Base-by-base conservation (phyloP, 1,140 invertebrate species). In the Pentalonia nigronervosa region DNA sequence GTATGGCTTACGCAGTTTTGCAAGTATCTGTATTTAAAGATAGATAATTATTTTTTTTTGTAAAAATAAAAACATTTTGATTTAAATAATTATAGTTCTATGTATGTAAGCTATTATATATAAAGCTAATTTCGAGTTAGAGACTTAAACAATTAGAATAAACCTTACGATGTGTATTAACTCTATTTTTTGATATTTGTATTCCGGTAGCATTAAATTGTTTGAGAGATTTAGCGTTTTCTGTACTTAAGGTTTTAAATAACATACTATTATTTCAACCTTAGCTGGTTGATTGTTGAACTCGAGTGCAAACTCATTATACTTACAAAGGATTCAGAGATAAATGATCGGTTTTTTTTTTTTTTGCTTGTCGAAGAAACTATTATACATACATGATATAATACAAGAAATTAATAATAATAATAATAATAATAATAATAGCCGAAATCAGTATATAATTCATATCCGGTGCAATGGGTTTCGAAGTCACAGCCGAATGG, bases 401-500 rank as follows among this genome's bases (percentile, higher is more conserved):
- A 88, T n/a, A 53, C 87, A 41, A 90, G 34, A 60, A 90, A 90
- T 53, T 53, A n/a, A 48, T 89, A 53, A 50, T 34, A 34, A 50
- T 34, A n/a, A 56, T 34, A 53, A 56, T 53, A 56, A 48, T 50
- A 50, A 25, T 41, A 84, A 84, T 41, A 84, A 83, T 86, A 86
- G 30, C 23, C 30, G 2, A 89, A 89, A 89, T 89, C 89, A 90
- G 25, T 41, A 41, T 67, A 83, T 92, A 92, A 83, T 92, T 92
- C 90, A 92, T 81, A 92, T 81, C 47, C 90, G 90, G 90, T 92
- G 89, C 53, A 83, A 83, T 92, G 17, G 41, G 67, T 92, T 86
- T 93, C 41, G 25, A 21, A 93, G 91, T 93, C 81, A 93, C 91
- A 93, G 81, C 81, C 91, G 91, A 93, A 93, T 93, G 81, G 50